Base-by-base conservation (phyloP, 1,140 invertebrate genomes). In the Drosophila kurseongensis region DNA sequence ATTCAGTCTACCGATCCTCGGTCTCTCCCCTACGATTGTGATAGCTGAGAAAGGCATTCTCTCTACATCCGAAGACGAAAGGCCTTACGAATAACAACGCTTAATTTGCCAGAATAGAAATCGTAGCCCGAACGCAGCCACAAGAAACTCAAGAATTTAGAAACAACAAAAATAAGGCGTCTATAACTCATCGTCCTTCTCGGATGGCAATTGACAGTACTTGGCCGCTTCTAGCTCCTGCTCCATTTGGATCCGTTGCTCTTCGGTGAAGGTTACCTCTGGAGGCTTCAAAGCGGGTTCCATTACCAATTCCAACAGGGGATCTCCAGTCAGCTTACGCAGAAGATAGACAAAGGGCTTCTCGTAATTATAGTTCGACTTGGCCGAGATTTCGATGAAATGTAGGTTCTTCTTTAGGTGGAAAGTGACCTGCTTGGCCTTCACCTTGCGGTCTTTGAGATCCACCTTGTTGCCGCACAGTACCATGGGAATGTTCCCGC, bases 401-500 rank as follows among this genome's bases (percentile, higher is more conserved):
- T 99, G 98, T 58, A 99, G 94, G 93, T 99, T 99, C 95, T 99
- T 99, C 95, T 99, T 99, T 79, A 98, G 95, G 93, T 99, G 98
- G 93, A 99, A 99, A 4, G 99, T 97, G 91, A 99, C 99, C 78
- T 97, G 96, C 94, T 99, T 99, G n/a, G 99, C 98, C 94, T 99
- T 99, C 35, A 99, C 99, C 96, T 99, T 99, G 81, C 99, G 96
- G 93, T 99, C 99, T 93, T 99, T 99, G 86, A 99, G 99, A 91
- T 99, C 99, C 40, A 99, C 98, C 94, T 99, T 97, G 93, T 99
- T 99, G 13, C 98, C 98, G 92, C 97, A 98, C 1, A 99, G 94
- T 7, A 99, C 99, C 92, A 99, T 99, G 4, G 99, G 99, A 83
- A 99, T 99, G 93, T 98, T 99, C 95, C 99, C 99, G 94, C 99